A percentile compares a stretch with the other conserved stretches of the same genome.
Evolutionary conservation across 1,140 invertebrate species (phyloP).

Genomic region (Micrasema minimum): DNA sequence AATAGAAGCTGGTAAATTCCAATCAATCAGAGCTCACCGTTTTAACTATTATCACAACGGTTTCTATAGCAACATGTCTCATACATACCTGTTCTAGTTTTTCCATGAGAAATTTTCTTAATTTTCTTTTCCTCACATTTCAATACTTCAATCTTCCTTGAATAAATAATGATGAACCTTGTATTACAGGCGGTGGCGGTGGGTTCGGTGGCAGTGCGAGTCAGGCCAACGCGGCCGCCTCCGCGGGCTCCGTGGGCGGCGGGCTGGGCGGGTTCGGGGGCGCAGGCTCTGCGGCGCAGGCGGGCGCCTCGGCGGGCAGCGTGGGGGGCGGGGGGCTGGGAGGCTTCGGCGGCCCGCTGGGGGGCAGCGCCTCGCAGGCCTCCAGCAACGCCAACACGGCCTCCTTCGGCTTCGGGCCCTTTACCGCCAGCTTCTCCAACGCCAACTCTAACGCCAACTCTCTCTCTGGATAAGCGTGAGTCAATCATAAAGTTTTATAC

Average conservation of each 20-base stretch:
- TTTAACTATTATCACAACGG: no score
- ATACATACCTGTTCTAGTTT: no score
- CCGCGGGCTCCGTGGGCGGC: constrained; percentile 7
- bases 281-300: constrained; percentile 21
- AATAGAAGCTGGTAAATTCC: no score
- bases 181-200: not conserved
- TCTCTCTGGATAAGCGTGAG: constrained; percentile 46
- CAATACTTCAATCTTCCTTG: no score
- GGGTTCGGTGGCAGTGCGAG: constrained; percentile 24
- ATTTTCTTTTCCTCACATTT: no score
- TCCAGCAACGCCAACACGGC: constrained; percentile 42
- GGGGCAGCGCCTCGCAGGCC: constrained; percentile 27
- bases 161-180: no score
- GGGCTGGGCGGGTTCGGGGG: constrained; percentile 45
- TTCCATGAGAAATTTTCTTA: no score
- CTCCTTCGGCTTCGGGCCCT: constrained; percentile 50
- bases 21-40: no score
- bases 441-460: constrained; percentile 47
- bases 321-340: constrained; percentile 32
- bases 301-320: constrained; percentile 31
- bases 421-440: constrained; percentile 49
- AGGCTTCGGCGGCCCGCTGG: constrained; percentile 51
- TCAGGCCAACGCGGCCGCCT: constrained; percentile 23
- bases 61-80: no score
- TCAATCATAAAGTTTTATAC: not conserved